Conservation (phyloP, 2,113 vertebrate genomes). For the Crotalus tigris region DNA sequence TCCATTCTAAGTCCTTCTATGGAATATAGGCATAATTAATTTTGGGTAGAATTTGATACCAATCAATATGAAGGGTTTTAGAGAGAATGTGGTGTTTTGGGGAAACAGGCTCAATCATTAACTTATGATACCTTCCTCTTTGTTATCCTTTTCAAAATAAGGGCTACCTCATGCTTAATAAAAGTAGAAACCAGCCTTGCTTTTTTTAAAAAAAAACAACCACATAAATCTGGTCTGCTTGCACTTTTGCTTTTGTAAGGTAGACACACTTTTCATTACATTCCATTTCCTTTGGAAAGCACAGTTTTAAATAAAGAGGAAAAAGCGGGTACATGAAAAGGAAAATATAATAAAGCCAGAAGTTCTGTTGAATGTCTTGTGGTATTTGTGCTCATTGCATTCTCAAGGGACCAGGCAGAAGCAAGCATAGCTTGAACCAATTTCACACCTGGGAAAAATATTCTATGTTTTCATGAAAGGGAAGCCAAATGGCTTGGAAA, state of each 20-base stretch:
- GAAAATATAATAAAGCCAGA: conserved; percentile 34
- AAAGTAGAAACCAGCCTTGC: conserved; percentile 27
- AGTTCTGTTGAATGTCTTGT: conserved; percentile 26
- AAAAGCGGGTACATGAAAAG: conserved; percentile 40
- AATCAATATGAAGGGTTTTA: neutral
- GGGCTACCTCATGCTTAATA: conserved; percentile 24
- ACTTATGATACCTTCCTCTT: neutral
- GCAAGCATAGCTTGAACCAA: neutral
- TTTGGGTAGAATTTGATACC: neutral
- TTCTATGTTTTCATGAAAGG: neutral
- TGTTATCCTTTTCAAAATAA: conserved; percentile 11
- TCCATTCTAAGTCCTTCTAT: neutral
- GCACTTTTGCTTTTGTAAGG: conserved; percentile 42
- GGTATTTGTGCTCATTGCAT: conserved; percentile 9
- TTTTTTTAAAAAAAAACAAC: conserved; percentile 24
- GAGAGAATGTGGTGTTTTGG: neutral
- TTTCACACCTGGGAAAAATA: neutral
- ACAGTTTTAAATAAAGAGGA: conserved; percentile 42
- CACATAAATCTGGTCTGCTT: conserved; percentile 34
- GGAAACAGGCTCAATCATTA: neutral
- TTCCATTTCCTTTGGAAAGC: conserved; percentile 59
- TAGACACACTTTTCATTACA: conserved; percentile 11
- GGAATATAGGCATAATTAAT: neutral
- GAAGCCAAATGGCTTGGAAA: neutral
- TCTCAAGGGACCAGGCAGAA: conserved; percentile 42